Percentiles rank a stretch among this genome's conserved stretches.
These are phyloP conservation scores for Peromyscus maniculatus DNA, from an alignment of 2,113 vertebrate species.

Conservation along the genomic window DNA sequence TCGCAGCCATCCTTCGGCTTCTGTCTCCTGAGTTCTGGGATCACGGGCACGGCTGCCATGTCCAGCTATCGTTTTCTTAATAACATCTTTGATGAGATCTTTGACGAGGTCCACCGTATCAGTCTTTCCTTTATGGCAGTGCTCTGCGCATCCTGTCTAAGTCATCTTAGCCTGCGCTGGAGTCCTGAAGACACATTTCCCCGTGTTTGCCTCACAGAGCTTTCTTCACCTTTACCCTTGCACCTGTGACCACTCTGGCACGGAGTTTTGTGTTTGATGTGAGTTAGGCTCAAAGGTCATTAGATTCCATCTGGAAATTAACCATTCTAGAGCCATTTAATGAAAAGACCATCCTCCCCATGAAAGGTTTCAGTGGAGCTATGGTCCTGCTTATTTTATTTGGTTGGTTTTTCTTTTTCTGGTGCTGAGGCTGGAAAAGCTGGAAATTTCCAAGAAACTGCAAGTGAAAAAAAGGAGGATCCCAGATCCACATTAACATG, in stretches of 20 bases:
- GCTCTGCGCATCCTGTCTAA: not conserved
- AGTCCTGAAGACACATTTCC: not conserved
- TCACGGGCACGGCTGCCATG: not conserved
- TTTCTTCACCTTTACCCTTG: slow-evolving; percentile 16
- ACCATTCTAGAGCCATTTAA: not conserved
- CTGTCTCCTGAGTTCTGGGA: not conserved
- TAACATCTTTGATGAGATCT: not conserved
- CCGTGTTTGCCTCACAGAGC: not conserved
- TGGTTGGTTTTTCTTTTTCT: not conserved
- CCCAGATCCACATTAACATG: not conserved
- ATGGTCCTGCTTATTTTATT: not conserved
- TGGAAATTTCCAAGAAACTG: slow-evolving; percentile 74
- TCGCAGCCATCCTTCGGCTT: not conserved
- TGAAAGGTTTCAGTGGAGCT: not conserved
- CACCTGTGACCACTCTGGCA: not conserved
- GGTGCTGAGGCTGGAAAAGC: slow-evolving; percentile 18
- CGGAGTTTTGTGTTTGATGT: slow-evolving; percentile 16
- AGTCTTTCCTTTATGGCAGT: not conserved
- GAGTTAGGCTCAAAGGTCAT: not conserved
- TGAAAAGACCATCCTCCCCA: not conserved
- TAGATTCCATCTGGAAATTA: not conserved
- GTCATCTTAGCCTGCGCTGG: not conserved
- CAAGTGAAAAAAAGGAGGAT: not conserved
- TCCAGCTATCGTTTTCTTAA: not conserved
- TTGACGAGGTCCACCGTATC: not conserved